Base-by-base conservation (phyloP, 2,113 vertebrate species). In the Montifringilla adamsi region DNA sequence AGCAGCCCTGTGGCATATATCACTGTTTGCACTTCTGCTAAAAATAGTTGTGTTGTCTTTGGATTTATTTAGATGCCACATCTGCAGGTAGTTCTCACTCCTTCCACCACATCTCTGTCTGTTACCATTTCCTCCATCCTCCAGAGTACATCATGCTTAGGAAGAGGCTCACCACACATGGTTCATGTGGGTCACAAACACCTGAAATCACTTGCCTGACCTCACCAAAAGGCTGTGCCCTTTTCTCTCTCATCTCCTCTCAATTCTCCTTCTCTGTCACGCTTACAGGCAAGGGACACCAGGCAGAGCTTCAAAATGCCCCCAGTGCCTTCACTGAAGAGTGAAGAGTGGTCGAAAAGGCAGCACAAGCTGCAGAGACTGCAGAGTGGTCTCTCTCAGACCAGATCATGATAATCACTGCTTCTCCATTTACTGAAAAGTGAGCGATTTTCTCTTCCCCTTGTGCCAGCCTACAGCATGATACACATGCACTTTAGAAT, bases 11-110 rank as follows among this genome's bases (percentile, higher is more conserved):
- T 93, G 96, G 97, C 87, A 86, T 94, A 60, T 84, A 96, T 82
- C 96, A 91, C 35, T 77, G 87, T 95, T 97, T 97, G 95, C 96
- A 97, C 96, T 95, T 97, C 92, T 90, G 90, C 96, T 98, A 98
- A 98, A 98, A 98, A 98, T 94, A 98, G 92, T 52, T 18, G 8
- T 24, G 23, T 87, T 94, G 77, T 88, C 94, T 97, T 92, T 83
- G 87, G 87, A 89, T 93, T 72, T 93, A 94, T 97, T 95, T 90
- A 79, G 85, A 90, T 79, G 88, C 92, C 89, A 84, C 74, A 58
- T 96, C 94, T 97, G 91, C 96, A 97, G 94, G 93, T 97, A 96
- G 94, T 93, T 97, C 92, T 92, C 4, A 0, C 28, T 92, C 35
- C 56, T 72, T 81, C 46, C 41, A 79, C 76, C 78, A 85, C 86